Evolutionary conservation across 2,888 invertebrate species (phyloP), one percentile per base, ranked within the genome.

Genomic region (Ctena decussata): DNA sequence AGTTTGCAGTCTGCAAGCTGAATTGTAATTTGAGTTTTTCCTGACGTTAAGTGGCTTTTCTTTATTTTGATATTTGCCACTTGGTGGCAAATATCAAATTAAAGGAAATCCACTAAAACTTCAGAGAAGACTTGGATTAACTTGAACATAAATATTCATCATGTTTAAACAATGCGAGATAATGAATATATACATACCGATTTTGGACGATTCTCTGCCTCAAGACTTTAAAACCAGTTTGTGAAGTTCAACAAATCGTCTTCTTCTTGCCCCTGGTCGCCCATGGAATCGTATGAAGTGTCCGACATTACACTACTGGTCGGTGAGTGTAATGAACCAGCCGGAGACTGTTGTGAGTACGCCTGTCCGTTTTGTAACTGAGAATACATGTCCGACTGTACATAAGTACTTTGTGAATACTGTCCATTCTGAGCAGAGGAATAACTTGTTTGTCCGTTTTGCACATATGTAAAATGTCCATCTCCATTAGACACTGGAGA

Each of bases 241-340:
- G 80, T 77, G 41, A 86, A 87, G 44, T 83, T 84, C 2, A 86
- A 83, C 39, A 91, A 73, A 53, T 91, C 91, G 12, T 87, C 87
- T 5, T 89, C 87, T 5, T 85, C 82, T 12, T 73, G 79, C 44
- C 57, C 81, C 39, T 69, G 72, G n/a, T 77, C 72, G 37, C 82
- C 86, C 27, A 89, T 70, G 18, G 91, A 91, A 73, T 89, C 89
- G 73, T 91, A 88, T 46, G 87, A 88, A 21, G 91, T 85, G 70
- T 91, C 91, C 21, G 91, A 92, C 46, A 89, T 87, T 41, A 89
- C 85, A 75, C 91, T 91, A 11, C 90, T 86, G 12, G 91, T 89
- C 37, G 92, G 92, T 5, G 92, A 91, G 69, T 89, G 89, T 15
- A 89, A 65, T 3, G 89, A 89, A 3, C 86, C 89, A 3, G 82